Conservation (phyloP, 1,140 invertebrate genomes). For the Propsilocerus akamusi region DNA sequence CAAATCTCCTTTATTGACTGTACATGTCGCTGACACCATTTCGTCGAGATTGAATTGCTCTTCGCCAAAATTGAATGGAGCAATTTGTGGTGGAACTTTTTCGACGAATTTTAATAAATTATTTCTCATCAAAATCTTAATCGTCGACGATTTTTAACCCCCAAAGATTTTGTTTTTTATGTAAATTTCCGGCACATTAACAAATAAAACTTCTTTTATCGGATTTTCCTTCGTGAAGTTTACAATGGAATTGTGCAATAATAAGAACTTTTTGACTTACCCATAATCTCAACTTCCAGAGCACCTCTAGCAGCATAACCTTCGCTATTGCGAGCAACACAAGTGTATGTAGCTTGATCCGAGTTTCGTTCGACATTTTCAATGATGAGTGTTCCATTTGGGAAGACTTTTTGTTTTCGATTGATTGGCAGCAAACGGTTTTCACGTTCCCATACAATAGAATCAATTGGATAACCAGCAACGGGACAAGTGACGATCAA, state of each 20-base stretch:
- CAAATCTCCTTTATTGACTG: constrained; percentile 68
- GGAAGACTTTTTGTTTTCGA: constrained; percentile 84
- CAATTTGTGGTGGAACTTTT: constrained; percentile 44
- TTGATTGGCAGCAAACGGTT: constrained; percentile 72
- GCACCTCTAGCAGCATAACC: constrained; percentile 71
- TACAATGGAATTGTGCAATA: background rate
- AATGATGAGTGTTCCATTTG: constrained; percentile 84
- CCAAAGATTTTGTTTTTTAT: too few relatives aligned
- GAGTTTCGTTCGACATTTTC: constrained; percentile 79
- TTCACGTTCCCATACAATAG: constrained; percentile 77
- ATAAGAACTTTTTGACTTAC: constrained; percentile 40
- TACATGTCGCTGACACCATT: constrained; percentile 50
- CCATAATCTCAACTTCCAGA: constrained; percentile 88
- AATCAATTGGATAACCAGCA: constrained; percentile 84
- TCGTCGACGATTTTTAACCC: background rate
- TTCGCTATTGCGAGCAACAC: constrained; percentile 77
- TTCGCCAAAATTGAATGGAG: constrained; percentile 47
- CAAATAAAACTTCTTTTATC: constrained; percentile 1
- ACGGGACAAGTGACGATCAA: constrained; percentile 81
- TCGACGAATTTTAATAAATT: background rate
- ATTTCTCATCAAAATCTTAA: background rate
- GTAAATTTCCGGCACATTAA: too few relatives aligned
- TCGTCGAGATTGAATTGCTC: constrained; percentile 50
- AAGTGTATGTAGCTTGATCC: constrained; percentile 88
- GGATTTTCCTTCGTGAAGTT: background rate